These are phyloP conservation scores for Bimastos eiseni DNA, from an alignment of 2,888 invertebrate species.

Conservation along the genomic window DNA sequence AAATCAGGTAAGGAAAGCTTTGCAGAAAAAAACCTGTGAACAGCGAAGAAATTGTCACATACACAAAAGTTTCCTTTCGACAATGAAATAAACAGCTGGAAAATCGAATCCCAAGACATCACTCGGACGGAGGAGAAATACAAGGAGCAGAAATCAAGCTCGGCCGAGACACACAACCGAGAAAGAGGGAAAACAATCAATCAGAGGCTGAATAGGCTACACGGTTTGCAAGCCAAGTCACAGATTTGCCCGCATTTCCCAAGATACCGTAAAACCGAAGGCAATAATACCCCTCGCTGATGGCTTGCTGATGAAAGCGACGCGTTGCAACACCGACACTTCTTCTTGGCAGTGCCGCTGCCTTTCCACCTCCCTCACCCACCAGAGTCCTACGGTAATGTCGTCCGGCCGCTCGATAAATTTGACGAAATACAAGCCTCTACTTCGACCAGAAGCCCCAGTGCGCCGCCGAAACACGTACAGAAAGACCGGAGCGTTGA, in stretches of 20 bases:
- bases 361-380: not conserved
- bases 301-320: not conserved
- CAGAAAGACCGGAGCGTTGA: too few species aligned
- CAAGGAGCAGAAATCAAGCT: not conserved
- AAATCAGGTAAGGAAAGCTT: not conserved
- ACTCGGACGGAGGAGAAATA: not conserved
- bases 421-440: not conserved
- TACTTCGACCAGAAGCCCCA: not conserved
- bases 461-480: not conserved
- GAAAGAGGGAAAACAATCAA: not conserved
- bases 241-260: conserved; percentile 6
- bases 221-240: conserved; percentile 6
- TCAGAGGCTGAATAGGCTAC: not conserved
- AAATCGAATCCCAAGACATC: not conserved
- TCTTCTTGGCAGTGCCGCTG: not conserved
- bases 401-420: not conserved
- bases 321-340: not conserved
- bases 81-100: not conserved
- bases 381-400: not conserved
- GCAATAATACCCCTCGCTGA: not conserved
- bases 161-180: not conserved
- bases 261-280: conserved; percentile 2
- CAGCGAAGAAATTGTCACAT: not conserved
- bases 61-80: not conserved
- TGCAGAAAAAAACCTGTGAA: not conserved